phyloP scores from a whole-genome alignment of 2,797 vertebrate species.

The Pyrocephalus nanus region DNA sequence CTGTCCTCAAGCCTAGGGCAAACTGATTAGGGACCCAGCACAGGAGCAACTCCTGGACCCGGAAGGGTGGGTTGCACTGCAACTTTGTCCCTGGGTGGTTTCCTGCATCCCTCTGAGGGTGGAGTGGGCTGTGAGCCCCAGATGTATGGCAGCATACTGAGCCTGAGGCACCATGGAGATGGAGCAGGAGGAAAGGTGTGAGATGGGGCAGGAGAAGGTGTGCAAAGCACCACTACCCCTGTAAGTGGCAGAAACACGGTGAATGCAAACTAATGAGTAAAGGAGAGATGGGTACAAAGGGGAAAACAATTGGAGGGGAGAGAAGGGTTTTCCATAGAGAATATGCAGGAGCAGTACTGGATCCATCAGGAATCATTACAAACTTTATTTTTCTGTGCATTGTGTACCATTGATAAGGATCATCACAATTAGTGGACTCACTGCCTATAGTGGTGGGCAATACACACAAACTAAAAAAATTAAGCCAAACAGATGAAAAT shows the following conservation, averaged over 20 bases:
- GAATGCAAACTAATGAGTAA: not conserved
- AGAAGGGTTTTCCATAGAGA: conserved; percentile 65
- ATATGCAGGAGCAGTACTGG: conserved; percentile 71
- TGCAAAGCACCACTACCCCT: not conserved
- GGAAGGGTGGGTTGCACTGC: not conserved
- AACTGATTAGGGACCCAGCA: not conserved
- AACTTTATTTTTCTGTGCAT: conserved; percentile 97
- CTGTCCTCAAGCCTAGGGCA: not conserved
- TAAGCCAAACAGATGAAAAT: conserved; percentile 74
- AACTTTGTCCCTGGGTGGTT: not conserved
- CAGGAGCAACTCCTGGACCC: not conserved
- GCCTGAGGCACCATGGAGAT: not conserved
- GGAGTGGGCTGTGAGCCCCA: not conserved
- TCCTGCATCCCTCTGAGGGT: not conserved
- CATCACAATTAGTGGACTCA: conserved; percentile 91
- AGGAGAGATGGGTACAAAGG: not conserved
- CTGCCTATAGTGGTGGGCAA: conserved; percentile 88
- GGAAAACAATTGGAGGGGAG: conserved; percentile 52
- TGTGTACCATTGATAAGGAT: conserved; percentile 88
- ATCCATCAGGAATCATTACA: conserved; percentile 90
- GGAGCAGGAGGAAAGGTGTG: not conserved
- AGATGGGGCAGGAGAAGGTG: not conserved
- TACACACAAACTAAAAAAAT: conserved; percentile 78
- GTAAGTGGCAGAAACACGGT: not conserved
- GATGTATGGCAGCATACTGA: not conserved